Evolutionary conservation across 1,140 invertebrate species (phyloP).

Genomic region (Episyrphus balteatus): DNA sequence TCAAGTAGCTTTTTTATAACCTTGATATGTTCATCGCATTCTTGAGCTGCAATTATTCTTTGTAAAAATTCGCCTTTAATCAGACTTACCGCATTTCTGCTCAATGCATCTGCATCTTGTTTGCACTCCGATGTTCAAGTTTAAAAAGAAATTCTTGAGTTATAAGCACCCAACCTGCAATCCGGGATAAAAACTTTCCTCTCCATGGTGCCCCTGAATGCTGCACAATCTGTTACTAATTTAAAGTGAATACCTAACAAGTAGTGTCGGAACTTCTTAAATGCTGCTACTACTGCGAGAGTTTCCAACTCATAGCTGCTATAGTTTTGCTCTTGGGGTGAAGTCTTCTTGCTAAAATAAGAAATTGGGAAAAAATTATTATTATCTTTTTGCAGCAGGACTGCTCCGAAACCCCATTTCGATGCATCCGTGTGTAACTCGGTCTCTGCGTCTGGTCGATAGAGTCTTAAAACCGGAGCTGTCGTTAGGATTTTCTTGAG

Average conservation of each 20-base stretch:
- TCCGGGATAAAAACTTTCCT: constrained; percentile 12
- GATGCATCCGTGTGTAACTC: constrained; percentile 18
- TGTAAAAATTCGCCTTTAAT: constrained; percentile 1
- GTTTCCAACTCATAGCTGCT: constrained; percentile 36
- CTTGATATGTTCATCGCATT: neutral
- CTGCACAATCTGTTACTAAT: constrained; percentile 15
- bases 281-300: constrained; percentile 35
- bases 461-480: constrained; percentile 12
- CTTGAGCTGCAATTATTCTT: neutral
- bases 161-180: constrained; percentile 14
- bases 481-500: constrained; percentile 3
- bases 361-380: constrained; percentile 6
- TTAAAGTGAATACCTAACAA: neutral
- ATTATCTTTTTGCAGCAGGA: constrained; percentile 13
- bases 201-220: constrained; percentile 17
- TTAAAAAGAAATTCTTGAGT: constrained; percentile 11
- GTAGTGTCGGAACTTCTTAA: constrained; percentile 32
- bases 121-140: constrained; percentile 11
- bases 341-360: constrained; percentile 26
- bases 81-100: constrained; percentile 9
- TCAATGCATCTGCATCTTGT: constrained; percentile 12
- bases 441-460: constrained; percentile 2
- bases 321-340: constrained; percentile 29
- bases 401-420: constrained; percentile 11
- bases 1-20: too few species aligned